Conservation (phyloP, 2,113 vertebrate genomes). For the Plestiodon gilberti region DNA sequence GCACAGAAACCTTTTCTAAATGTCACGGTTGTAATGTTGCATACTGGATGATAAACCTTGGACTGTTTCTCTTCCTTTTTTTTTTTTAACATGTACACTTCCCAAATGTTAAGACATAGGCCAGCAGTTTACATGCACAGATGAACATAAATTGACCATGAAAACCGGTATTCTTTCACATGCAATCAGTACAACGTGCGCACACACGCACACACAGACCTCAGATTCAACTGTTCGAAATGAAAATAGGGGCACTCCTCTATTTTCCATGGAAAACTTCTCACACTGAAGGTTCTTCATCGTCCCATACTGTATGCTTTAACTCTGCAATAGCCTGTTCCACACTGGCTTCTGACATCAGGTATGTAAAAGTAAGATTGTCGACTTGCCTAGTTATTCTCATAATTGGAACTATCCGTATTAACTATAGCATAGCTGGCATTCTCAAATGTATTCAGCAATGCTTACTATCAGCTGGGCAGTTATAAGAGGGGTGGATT, state of each 20-base stretch:
- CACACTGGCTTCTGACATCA: not conserved
- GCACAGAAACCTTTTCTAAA: slow-evolving; percentile 47
- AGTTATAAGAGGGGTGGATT: not conserved
- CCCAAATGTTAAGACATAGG: slow-evolving; percentile 41
- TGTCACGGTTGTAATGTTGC: slow-evolving; percentile 50
- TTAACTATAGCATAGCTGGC: not conserved
- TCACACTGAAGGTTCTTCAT: not conserved
- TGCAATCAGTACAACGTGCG: not conserved
- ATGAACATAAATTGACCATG: slow-evolving; percentile 28
- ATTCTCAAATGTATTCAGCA: not conserved
- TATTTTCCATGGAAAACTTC: not conserved
- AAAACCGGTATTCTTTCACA: slow-evolving; percentile 22
- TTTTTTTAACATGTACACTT: slow-evolving; percentile 25
- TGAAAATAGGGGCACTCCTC: not conserved
- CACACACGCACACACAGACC: not conserved
- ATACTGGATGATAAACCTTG: slow-evolving; percentile 50
- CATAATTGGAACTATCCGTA: too few species aligned
- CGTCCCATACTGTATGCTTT: not conserved
- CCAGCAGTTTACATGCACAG: slow-evolving; percentile 45
- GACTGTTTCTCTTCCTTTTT: not conserved
- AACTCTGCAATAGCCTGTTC: not conserved
- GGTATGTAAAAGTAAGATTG: too few species aligned
- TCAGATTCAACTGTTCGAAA: not conserved
- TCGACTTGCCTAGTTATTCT: too few species aligned
- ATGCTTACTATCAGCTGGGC: not conserved